Evolutionary conservation across 2,888 invertebrate genomes (phyloP), one percentile per base, ranked within the genome.

Genomic region (Hofmannophila pseudospretella): DNA sequence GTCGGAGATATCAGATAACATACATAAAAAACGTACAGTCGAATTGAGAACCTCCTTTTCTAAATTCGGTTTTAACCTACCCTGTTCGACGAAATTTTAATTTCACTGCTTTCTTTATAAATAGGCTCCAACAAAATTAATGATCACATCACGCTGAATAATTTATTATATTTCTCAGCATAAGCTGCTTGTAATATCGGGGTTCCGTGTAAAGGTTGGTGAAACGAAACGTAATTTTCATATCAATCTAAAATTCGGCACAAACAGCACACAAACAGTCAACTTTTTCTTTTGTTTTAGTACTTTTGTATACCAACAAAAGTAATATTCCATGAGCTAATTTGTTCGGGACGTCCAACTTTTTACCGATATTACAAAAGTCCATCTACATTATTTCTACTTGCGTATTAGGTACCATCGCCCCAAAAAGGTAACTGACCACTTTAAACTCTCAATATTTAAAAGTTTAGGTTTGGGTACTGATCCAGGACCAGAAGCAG

Each of bases 71-170:
- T n/a, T n/a, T n/a, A n/a, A n/a, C 2, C 4, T 12, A 4, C 29
- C 8, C n/a, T 19, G 7, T 7, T 27, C 16, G 27, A 38, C 32
- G 26, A 37, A 47, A 47, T 40, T n/a, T 44, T 28, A 39, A 42
- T 41, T 44, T 45, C 30, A 25, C 13, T 32, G 40, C 26, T 32
- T 19, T 42, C 41, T 49, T 41, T 32, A 30, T 26, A 35, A 45
- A 39, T 44, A 38, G 36, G 35, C n/a, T 34, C 41, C 32, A 22
- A 27, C 42, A 25, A 45, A 49, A 47, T 45, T 45, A 45, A 49
- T 49, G 47, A 47, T 47, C 47, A 41, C 41, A 47, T 47, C 44
- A 32, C 34, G 39, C 42, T 41, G 44, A 47, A 49, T 47, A 49
- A 49, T 49, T 49, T 47, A 49, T 49, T 40, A 47, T 47, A 43